These are phyloP conservation scores for Pangasianodon hypophthalmus DNA, from an alignment of 2,113 vertebrate genomes.

Conservation along the genomic window DNA sequence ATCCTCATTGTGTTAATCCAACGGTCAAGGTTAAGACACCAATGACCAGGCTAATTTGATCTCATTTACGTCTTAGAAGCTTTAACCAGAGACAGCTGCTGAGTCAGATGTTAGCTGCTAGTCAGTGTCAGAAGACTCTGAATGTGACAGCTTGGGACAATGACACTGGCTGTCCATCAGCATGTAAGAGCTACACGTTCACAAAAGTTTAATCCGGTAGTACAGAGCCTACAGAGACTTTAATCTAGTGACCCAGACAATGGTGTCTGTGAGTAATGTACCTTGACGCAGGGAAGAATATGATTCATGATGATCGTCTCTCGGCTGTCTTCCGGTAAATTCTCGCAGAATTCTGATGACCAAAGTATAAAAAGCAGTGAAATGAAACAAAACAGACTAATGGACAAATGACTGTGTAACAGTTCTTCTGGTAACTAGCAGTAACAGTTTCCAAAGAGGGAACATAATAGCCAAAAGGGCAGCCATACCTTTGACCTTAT, in stretches of 20 bases:
- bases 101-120: slow-evolving; percentile 29
- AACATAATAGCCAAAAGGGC: neutral
- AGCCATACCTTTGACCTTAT: slow-evolving; percentile 86
- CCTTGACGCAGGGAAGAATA: slow-evolving; percentile 89
- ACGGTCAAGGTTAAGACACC: slow-evolving; percentile 23
- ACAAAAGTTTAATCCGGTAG: neutral
- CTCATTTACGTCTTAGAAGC: slow-evolving; percentile 40
- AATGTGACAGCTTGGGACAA: neutral
- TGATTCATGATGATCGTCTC: slow-evolving; percentile 90
- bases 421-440: neutral
- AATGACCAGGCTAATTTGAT: slow-evolving; percentile 29
- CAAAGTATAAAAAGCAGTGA: slow-evolving; percentile 13
- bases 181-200: neutral
- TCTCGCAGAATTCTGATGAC: slow-evolving; percentile 86
- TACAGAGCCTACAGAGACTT: neutral
- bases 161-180: neutral
- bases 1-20: slow-evolving; percentile 7
- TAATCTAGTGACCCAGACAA: neutral
- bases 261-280: slow-evolving; percentile 59
- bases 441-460: neutral
- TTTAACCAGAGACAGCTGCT: slow-evolving; percentile 22
- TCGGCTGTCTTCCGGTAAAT: slow-evolving; percentile 83
- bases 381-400: neutral
- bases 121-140: neutral
- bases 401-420: neutral